phyloP scores from a whole-genome alignment of 2,888 invertebrate species.

The Acrocyrtus sp. region DNA sequence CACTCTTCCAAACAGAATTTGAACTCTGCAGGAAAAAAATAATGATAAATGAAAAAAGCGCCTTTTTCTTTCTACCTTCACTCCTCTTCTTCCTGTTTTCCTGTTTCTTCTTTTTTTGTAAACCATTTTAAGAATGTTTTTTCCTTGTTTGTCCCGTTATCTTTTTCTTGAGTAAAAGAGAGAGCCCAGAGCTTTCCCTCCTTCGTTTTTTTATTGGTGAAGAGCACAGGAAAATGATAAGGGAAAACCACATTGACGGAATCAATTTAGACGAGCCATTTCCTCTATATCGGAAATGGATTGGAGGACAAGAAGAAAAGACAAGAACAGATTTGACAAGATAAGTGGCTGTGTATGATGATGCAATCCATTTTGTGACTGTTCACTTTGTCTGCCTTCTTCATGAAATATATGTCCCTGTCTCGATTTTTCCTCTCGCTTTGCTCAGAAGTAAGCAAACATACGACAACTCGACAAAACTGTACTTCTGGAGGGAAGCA shows the following conservation, averaged over 20 bases:
- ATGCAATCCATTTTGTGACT: constrained; percentile 45
- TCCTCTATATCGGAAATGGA: too few relatives aligned
- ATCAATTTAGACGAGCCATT: too few relatives aligned
- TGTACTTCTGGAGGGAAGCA: not conserved
- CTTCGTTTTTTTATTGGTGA: too few relatives aligned
- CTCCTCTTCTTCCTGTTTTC: constrained; percentile 8
- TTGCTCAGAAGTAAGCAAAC: too few relatives aligned
- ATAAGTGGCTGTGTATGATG: constrained; percentile 46
- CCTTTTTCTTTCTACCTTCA: constrained; percentile 8
- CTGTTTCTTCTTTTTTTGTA: constrained; percentile 10
- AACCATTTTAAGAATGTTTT: too few relatives aligned
- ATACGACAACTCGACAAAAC: too few relatives aligned
- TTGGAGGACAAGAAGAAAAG: constrained; percentile 14
- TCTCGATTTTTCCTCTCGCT: too few relatives aligned
- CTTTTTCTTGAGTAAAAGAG: too few relatives aligned
- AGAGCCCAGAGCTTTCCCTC: too few relatives aligned
- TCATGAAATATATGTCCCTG: constrained; percentile 16
- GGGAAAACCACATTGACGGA: too few relatives aligned
- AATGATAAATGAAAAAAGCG: constrained; percentile 47
- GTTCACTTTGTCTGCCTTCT: constrained; percentile 34
- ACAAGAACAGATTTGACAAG: constrained; percentile 45
- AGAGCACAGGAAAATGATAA: too few relatives aligned
- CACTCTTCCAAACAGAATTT: constrained; percentile 31
- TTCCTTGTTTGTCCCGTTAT: too few relatives aligned
- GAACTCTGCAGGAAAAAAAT: constrained; percentile 32